phyloP scores from a whole-genome alignment of 2,797 vertebrate genomes.

The Bovichtus diacanthus region DNA sequence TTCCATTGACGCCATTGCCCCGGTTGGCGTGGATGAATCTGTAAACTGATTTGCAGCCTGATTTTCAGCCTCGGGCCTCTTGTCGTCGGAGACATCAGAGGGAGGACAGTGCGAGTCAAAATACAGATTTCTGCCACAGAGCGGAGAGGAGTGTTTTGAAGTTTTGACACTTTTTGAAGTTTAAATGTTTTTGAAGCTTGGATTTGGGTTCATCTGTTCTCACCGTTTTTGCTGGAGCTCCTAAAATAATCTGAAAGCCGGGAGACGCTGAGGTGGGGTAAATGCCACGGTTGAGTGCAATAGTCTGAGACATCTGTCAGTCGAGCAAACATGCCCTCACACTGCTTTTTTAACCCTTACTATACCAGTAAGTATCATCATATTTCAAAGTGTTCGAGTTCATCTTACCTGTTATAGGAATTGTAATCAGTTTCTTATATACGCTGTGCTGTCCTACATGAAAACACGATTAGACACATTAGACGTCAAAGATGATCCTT shows the following conservation, averaged over 20 bases:
- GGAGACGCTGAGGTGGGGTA: not conserved
- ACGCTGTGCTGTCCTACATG: no score
- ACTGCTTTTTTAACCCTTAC: not conserved
- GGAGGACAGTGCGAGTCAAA: not conserved
- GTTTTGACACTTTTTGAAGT: conserved; percentile 53
- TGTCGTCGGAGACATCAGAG: conserved; percentile 8
- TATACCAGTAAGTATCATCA: no score
- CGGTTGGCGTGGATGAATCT: conserved; percentile 2
- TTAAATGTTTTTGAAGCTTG: conserved; percentile 30
- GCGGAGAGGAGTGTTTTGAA: not conserved
- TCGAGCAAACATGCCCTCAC: conserved; percentile 42
- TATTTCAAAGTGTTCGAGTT: no score
- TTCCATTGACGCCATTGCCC: not conserved
- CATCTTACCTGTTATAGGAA: no score
- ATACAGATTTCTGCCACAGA: not conserved
- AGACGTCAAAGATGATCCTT: not conserved
- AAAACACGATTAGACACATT: not conserved
- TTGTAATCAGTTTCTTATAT: no score
- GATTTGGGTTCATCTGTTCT: conserved; percentile 12
- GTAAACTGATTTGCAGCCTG: not conserved
- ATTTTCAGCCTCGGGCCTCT: not conserved
- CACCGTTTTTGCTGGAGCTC: conserved; percentile 6
- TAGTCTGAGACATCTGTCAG: conserved; percentile 56
- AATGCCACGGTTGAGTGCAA: conserved; percentile 40
- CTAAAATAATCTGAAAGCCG: conserved; percentile 20